Percentiles rank a stretch among this genome's conserved stretches.
Evolutionary conservation across 2,113 vertebrate species (phyloP).

Genomic region (Campylomormyrus numenius): DNA sequence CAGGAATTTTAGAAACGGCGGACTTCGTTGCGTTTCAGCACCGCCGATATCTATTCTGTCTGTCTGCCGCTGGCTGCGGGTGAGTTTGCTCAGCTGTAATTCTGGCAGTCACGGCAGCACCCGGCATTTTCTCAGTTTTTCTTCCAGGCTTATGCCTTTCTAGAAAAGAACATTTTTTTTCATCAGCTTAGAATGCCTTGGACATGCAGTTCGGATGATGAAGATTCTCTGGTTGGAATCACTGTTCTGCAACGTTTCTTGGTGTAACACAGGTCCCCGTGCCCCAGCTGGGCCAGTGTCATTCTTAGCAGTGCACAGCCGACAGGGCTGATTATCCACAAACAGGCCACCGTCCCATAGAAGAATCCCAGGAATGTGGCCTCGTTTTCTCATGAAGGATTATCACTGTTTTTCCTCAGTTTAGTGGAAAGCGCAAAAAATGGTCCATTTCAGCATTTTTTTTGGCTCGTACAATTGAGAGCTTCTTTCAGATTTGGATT

Average conservation of each 20-base stretch:
- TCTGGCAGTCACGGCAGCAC: neutral
- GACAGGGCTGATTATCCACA: neutral
- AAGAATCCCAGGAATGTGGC: constrained; percentile 2
- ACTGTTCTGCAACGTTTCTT: neutral
- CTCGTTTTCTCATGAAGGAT: neutral
- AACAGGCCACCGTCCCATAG: neutral
- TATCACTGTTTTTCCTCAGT: neutral
- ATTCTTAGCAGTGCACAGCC: neutral
- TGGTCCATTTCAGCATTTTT: neutral
- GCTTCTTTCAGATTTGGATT: neutral
- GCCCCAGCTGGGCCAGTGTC: neutral
- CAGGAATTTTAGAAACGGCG: neutral
- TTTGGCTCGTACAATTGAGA: neutral
- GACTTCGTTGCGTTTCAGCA: neutral
- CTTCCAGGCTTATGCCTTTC: neutral
- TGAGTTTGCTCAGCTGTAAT: neutral
- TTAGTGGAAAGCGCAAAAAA: neutral
- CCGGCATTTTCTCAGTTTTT: neutral
- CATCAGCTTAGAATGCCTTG: neutral
- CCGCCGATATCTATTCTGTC: neutral
- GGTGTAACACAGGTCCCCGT: neutral
- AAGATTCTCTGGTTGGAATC: neutral
- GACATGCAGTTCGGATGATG: neutral
- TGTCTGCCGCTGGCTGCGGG: neutral
- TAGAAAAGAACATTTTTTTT: neutral